Percentiles rank a stretch among this genome's conserved stretches.
These are phyloP conservation scores for Drosophila athabasca DNA, from an alignment of 1,140 invertebrate genomes.

Conservation along the genomic window DNA sequence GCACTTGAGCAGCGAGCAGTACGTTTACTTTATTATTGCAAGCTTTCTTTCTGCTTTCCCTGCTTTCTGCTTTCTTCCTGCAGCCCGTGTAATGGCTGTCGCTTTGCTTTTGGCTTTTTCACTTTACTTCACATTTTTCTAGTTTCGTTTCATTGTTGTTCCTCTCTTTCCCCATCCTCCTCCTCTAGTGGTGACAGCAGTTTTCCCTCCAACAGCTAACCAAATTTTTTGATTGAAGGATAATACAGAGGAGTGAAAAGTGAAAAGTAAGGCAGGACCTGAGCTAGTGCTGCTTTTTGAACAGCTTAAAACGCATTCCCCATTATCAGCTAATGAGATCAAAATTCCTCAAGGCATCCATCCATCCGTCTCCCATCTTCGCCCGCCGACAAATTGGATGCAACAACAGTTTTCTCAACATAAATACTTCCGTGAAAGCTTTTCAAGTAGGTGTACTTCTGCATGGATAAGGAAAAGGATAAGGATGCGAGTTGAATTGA, in stretches of 20 bases:
- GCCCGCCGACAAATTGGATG: constrained; percentile 15
- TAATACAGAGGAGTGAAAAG: neutral
- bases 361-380: neutral
- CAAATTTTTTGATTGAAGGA: constrained; percentile 26
- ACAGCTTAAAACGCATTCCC: constrained; percentile 34
- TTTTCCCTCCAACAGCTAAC: constrained; percentile 31
- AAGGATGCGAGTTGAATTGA: neutral
- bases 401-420: constrained; percentile 24
- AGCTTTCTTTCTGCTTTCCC: constrained; percentile 14
- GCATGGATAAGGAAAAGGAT: constrained; percentile 9
- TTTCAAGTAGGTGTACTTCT: constrained; percentile 4
- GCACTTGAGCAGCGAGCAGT: constrained; percentile 71
- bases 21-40: constrained; percentile 76
- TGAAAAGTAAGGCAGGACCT: neutral
- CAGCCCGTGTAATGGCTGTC: neutral
- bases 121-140: constrained; percentile 41
- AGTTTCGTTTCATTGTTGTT: constrained; percentile 33
- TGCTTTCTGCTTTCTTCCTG: neutral
- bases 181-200: constrained; percentile 6
- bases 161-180: neutral
- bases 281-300: constrained; percentile 27
- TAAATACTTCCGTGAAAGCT: constrained; percentile 29
- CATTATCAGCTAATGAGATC: constrained; percentile 72
- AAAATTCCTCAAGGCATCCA: neutral
- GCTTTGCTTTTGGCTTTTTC: constrained; percentile 40